These are phyloP conservation scores for Drosophila nasuta DNA, from an alignment of 1,140 invertebrate species.

Conservation along the genomic window DNA sequence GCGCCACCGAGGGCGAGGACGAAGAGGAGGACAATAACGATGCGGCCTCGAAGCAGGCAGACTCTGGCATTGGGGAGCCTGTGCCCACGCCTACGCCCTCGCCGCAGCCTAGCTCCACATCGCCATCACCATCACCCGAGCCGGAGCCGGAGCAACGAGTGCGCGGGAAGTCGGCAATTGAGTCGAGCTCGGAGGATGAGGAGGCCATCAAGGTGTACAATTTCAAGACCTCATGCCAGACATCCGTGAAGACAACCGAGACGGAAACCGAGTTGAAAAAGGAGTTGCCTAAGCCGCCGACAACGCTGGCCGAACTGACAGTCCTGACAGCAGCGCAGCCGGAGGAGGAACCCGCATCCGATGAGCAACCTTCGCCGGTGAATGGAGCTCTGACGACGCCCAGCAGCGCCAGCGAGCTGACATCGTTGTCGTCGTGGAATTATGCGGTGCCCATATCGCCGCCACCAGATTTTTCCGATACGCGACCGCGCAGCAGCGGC, in stretches of 20 bases:
- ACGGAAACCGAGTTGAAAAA: neutral
- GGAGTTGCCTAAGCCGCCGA: constrained; percentile 12
- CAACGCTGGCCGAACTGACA: constrained; percentile 60
- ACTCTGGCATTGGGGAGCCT: constrained; percentile 79
- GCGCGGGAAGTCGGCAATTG: constrained; percentile 32
- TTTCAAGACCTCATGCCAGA: constrained; percentile 80
- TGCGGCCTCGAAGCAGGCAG: constrained; percentile 73
- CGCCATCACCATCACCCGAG: constrained; percentile 48
- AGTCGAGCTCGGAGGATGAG: constrained; percentile 83
- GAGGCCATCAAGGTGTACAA: constrained; percentile 83
- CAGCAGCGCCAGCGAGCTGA: constrained; percentile 55
- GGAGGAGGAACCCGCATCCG: neutral
- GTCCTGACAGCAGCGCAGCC: constrained; percentile 39
- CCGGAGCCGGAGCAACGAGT: constrained; percentile 28
- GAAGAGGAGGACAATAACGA: constrained; percentile 55
- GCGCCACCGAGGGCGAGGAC: constrained; percentile 60
- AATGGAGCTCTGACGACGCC: constrained; percentile 43
- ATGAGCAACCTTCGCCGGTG: constrained; percentile 13
- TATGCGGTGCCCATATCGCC: constrained; percentile 79
- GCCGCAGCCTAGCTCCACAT: constrained; percentile 27
- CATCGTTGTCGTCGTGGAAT: constrained; percentile 75
- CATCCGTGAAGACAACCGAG: constrained; percentile 53
- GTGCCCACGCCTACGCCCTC: constrained; percentile 60
- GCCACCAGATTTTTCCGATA: constrained; percentile 79
- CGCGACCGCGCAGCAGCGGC: constrained; percentile 8